Evolutionary conservation across 1,140 invertebrate genomes (phyloP).

Genomic region (Leptinotarsa texana): DNA sequence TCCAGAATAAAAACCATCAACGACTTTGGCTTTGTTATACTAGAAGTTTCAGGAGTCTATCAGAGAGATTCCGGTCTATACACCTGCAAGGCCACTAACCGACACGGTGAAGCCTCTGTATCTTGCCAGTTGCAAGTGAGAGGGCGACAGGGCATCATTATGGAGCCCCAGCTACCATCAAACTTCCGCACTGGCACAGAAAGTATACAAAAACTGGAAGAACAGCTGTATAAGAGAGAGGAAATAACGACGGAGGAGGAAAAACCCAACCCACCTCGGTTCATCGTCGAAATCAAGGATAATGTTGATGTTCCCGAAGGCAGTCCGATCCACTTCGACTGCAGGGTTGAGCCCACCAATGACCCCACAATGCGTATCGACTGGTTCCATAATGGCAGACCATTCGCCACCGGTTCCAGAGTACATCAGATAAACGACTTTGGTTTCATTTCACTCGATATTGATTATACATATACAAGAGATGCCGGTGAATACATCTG

Average conservation of each 20-base stretch:
- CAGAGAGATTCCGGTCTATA: slow-evolving; percentile 87
- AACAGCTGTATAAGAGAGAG: slow-evolving; percentile 83
- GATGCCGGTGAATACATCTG: slow-evolving; percentile 88
- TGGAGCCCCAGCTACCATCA: slow-evolving; percentile 86
- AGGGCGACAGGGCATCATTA: slow-evolving; percentile 82
- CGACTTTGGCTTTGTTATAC: slow-evolving; percentile 91
- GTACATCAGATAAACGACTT: slow-evolving; percentile 92
- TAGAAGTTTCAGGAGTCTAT: slow-evolving; percentile 87
- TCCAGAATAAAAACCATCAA: slow-evolving; percentile 90
- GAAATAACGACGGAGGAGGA: slow-evolving; percentile 83
- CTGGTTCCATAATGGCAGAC: slow-evolving; percentile 91
- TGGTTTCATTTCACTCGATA: slow-evolving; percentile 86
- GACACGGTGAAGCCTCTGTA: slow-evolving; percentile 85
- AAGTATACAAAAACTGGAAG: slow-evolving; percentile 88
- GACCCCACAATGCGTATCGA: slow-evolving; percentile 89
- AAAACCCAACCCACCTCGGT: slow-evolving; percentile 81
- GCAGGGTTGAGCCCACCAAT: slow-evolving; percentile 83
- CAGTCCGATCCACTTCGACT: slow-evolving; percentile 88
- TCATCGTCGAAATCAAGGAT: slow-evolving; percentile 83
- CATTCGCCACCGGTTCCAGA: slow-evolving; percentile 84
- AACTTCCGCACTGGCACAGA: slow-evolving; percentile 86
- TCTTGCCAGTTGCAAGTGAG: slow-evolving; percentile 84
- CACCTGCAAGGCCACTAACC: slow-evolving; percentile 89
- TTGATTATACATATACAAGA: slow-evolving; percentile 83
- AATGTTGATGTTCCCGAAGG: slow-evolving; percentile 84